These are phyloP conservation scores for Andrena marginata DNA, from an alignment of 2,888 invertebrate species.

Conservation along the genomic window DNA sequence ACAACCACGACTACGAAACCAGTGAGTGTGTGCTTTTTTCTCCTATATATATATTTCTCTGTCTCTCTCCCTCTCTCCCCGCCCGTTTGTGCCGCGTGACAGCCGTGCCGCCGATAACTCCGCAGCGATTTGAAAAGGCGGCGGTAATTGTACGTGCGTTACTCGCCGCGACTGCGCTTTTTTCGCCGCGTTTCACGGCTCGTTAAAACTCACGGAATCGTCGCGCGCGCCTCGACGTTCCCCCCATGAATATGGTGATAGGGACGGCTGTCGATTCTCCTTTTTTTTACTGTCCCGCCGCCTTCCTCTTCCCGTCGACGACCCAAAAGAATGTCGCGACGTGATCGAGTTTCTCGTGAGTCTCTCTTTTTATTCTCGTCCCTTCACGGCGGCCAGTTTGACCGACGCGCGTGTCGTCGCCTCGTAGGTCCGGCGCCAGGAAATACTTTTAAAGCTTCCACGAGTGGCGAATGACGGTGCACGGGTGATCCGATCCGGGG, in stretches of 20 bases:
- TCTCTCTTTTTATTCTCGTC: not conserved
- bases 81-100: conserved; percentile 22
- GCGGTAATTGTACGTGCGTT: conserved; percentile 44
- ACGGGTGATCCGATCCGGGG: not conserved
- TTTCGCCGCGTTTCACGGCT: conserved; percentile 33
- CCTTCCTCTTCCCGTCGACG: conserved; percentile 14
- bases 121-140: conserved; percentile 50
- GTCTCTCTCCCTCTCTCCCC: not conserved
- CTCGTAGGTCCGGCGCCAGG: not conserved
- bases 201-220: conserved; percentile 43
- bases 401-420: not conserved
- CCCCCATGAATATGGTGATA: conserved; percentile 39
- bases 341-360: not conserved
- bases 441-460: not conserved
- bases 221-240: conserved; percentile 30
- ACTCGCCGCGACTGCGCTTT: conserved; percentile 41
- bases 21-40: conserved; percentile 34
- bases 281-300: not conserved
- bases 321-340: not conserved
- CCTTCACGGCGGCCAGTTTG: not conserved
- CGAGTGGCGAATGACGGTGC: not conserved
- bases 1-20: conserved; percentile 15
- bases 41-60: too few relatives aligned
- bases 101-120: conserved; percentile 33
- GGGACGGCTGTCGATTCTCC: conserved; percentile 28